Conservation (phyloP, 2,113 vertebrate species). For the Cichladusa arquata region DNA sequence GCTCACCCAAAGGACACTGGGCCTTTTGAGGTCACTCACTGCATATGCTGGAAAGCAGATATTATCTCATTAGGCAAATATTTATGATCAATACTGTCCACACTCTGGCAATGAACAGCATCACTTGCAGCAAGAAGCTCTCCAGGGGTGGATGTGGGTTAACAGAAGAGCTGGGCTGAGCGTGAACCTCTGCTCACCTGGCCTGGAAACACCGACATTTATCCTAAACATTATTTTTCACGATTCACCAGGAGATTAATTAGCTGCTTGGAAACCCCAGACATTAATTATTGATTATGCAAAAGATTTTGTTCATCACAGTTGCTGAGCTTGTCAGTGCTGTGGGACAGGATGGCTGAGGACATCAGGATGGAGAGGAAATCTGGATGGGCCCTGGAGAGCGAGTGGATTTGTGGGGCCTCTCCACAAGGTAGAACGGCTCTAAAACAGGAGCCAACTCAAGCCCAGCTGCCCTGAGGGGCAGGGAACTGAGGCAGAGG, state of each 20-base stretch:
- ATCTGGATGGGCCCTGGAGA: background rate
- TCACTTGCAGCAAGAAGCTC: background rate
- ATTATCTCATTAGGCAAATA: constrained; percentile 47
- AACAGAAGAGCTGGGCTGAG: background rate
- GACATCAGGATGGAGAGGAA: background rate
- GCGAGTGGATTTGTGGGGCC: background rate
- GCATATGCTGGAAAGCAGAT: constrained; percentile 9
- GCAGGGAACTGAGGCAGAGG: background rate
- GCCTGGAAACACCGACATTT: background rate
- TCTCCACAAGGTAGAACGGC: rapidly evolving
- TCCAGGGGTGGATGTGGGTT: background rate
- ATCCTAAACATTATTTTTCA: background rate
- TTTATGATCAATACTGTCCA: constrained; percentile 45
- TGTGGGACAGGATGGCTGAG: background rate
- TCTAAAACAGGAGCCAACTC: background rate
- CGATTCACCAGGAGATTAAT: constrained; percentile 17
- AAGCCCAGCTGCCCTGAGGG: background rate
- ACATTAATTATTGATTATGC: constrained; percentile 60
- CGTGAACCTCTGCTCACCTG: background rate
- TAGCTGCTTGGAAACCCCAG: constrained; percentile 43
- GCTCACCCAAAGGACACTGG: constrained; percentile 15
- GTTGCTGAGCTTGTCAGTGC: constrained; percentile 18
- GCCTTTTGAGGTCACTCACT: background rate
- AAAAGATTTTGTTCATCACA: constrained; percentile 48
- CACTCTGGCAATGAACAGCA: background rate